Percentiles rank a stretch among this genome's conserved stretches.
Conservation (phyloP, 2,888 invertebrate genomes). For the Drosophila maculinotata region DNA sequence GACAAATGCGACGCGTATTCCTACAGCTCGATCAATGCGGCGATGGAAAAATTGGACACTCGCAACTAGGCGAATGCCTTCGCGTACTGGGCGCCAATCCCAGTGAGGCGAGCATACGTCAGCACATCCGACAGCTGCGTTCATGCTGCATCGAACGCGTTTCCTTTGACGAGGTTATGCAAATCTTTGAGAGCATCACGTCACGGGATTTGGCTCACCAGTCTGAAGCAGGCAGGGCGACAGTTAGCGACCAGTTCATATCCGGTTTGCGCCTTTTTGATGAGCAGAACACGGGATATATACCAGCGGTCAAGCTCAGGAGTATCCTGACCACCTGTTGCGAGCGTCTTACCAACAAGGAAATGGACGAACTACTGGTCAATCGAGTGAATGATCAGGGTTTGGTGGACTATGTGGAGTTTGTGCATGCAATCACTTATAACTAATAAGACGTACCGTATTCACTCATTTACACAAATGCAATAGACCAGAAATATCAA, state of each 20-base stretch:
- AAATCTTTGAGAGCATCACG: constrained; percentile 37
- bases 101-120: constrained; percentile 40
- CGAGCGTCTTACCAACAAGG: constrained; percentile 42
- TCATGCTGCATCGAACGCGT: constrained; percentile 40
- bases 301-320: constrained; percentile 42
- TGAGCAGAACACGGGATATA: constrained; percentile 44
- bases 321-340: constrained; percentile 39
- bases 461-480: not conserved
- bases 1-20: constrained; percentile 42
- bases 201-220: not conserved
- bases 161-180: constrained; percentile 55
- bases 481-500: constrained; percentile 10
- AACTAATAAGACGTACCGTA: constrained; percentile 6
- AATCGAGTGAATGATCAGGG: constrained; percentile 48
- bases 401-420: constrained; percentile 54
- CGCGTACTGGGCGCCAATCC: constrained; percentile 61
- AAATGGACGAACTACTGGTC: constrained; percentile 47
- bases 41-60: constrained; percentile 54
- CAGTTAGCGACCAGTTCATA: constrained; percentile 32
- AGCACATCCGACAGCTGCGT: constrained; percentile 28
- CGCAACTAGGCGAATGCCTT: constrained; percentile 57
- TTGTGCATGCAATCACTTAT: constrained; percentile 35
- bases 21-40: constrained; percentile 29
- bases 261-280: constrained; percentile 43
- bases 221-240: not conserved